These are phyloP conservation scores for Sebastes oblongus DNA, from an alignment of 2,797 vertebrate species.

Conservation along the genomic window DNA sequence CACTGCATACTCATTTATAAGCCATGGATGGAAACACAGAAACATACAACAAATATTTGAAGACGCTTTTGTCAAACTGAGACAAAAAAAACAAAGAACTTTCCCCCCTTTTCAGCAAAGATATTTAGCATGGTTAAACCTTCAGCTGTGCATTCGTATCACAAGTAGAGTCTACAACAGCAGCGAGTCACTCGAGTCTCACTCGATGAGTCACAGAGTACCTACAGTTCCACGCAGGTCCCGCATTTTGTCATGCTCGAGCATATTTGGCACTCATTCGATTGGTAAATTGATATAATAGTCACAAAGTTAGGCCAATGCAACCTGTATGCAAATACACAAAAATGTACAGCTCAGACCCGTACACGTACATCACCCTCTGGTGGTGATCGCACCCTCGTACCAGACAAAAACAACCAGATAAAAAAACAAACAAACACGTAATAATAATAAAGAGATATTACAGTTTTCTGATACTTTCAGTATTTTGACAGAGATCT, in stretches of 20 bases:
- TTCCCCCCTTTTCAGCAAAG: conserved; percentile 60
- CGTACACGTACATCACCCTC: conserved; percentile 52
- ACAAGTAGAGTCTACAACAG: conserved; percentile 59
- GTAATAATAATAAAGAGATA: conserved; percentile 46
- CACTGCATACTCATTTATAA: conserved; percentile 77
- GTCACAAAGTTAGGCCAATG: conserved; percentile 75
- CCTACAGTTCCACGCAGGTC: conserved; percentile 43
- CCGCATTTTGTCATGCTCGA: conserved; percentile 59
- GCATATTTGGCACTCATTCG: conserved; percentile 81
- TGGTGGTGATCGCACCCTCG: conserved; percentile 45
- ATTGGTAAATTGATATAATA: conserved; percentile 72
- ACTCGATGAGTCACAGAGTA: conserved; percentile 50
- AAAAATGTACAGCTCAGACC: conserved; percentile 63
- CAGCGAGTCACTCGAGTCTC: conserved; percentile 56
- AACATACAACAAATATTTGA: conserved; percentile 78
- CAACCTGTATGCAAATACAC: conserved; percentile 64
- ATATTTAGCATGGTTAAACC: conserved; percentile 73
- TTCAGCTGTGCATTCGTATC: conserved; percentile 66
- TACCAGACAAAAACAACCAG: conserved; percentile 46
- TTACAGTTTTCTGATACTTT: conserved; percentile 64
- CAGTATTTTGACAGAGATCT: conserved; percentile 59
- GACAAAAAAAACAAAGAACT: conserved; percentile 55
- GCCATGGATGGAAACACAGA: conserved; percentile 69
- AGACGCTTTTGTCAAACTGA: conserved; percentile 64
- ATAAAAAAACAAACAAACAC: conserved; percentile 6